Base-by-base conservation (phyloP, 2,797 vertebrate genomes). In the Oreochromis grahami region DNA sequence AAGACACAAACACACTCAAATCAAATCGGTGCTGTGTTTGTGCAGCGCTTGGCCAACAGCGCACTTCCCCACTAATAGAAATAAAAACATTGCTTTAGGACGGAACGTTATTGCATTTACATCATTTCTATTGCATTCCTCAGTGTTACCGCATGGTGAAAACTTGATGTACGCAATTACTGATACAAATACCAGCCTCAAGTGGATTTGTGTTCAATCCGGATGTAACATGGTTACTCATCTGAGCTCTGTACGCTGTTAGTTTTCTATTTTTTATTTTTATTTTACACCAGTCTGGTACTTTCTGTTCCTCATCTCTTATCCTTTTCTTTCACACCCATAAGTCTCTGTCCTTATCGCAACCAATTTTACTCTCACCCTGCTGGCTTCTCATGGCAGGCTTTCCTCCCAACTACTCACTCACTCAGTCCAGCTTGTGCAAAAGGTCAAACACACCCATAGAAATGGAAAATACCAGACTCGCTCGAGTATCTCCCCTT, bases 361-460 rank as follows among this genome's bases (percentile, higher is more conserved):
- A 86, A 77, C 68, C 88, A 76, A 56, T 87, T 85, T 89, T 78
- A 74, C 86, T 87, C 58, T 82, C 63, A 60, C 45, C 60, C 82
- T 60, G 60, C 85, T 79, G 76, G 32, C 87, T 79, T 92, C 52
- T 78, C 56, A 76, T 74, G 26, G 17, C 45, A 74, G 45, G 70
- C 63, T 83, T 63, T 80, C 81, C 77, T 63, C 63, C 87, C 77
- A 52, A 82, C 52, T 13, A 55, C 79, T 89, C 85, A 79, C 89
- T 92, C 84, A 81, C 88, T 92, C 84, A 72, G 24, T 86, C 87
- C 53, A 63, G 15, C 80, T 85, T 65, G 63, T 93, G 79, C 85
- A 60, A 92, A 89, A 60, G 88, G 84, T 90, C 90, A 89, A 84
- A 87, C 84, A 90, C 89, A 53, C 89, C 86, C 88, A 86, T 68